Percentiles rank a stretch among this genome's conserved stretches.
phyloP scores from a whole-genome alignment of 2,888 invertebrate genomes.

The Tillus elongatus region DNA sequence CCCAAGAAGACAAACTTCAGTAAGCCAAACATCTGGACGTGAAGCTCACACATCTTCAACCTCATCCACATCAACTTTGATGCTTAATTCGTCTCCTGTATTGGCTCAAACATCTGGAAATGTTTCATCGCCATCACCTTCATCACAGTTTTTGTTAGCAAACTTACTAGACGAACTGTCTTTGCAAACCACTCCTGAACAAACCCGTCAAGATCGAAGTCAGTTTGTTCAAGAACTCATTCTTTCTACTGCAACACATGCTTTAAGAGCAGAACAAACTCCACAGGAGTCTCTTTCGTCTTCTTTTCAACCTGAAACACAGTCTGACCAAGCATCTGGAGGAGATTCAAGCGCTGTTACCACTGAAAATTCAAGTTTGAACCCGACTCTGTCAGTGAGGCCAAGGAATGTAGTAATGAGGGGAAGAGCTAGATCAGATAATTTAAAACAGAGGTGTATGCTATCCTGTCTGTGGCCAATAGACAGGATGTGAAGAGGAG shows the following conservation, averaged over 20 bases:
- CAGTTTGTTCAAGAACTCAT: conserved; percentile 63
- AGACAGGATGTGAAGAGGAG: too few species aligned
- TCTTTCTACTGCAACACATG: conserved; percentile 43
- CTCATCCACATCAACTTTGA: conserved; percentile 31
- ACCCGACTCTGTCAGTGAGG: too few species aligned
- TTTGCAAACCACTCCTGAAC: conserved; percentile 48
- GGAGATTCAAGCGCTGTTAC: not conserved
- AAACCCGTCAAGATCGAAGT: conserved; percentile 53
- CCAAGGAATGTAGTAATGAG: conserved; percentile 29
- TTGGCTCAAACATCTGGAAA: conserved; percentile 31
- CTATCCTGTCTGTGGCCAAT: too few species aligned
- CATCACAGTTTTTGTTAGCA: conserved; percentile 37
- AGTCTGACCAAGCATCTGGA: conserved; percentile 14
- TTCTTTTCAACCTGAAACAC: not conserved
- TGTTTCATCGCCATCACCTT: conserved; percentile 32
- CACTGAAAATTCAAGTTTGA: not conserved
- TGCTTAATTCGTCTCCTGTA: conserved; percentile 36
- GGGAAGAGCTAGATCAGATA: conserved; percentile 36
- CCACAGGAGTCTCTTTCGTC: conserved; percentile 6
- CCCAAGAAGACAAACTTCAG: conserved; percentile 67
- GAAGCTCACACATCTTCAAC: conserved; percentile 28
- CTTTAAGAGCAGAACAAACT: conserved; percentile 7
- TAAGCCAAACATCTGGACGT: conserved; percentile 39
- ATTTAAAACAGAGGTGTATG: too few species aligned
- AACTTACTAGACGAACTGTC: conserved; percentile 45